Evolutionary conservation across 2,888 invertebrate genomes (phyloP).

Genomic region (Andrena praecox): DNA sequence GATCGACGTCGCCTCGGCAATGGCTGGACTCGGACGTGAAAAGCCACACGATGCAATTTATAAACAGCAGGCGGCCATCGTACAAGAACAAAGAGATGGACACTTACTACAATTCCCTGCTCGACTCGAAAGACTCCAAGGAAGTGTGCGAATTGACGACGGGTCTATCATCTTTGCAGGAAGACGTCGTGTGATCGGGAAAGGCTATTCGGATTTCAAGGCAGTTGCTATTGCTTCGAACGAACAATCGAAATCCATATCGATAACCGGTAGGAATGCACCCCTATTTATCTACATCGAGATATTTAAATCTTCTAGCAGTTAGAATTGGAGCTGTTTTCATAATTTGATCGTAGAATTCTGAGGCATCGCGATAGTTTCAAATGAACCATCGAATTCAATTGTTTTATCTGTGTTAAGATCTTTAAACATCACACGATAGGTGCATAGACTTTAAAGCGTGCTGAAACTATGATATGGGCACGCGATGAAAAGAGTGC

Average conservation of each 20-base stretch:
- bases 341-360: not conserved
- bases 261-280: not conserved
- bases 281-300: not conserved
- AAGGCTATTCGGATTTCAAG: slow-evolving; percentile 34
- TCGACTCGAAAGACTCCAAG: slow-evolving; percentile 76
- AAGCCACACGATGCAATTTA: slow-evolving; percentile 75
- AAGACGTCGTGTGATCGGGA: slow-evolving; percentile 52
- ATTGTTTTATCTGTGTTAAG: not conserved
- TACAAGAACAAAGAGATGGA: slow-evolving; percentile 83
- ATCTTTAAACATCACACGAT: not conserved
- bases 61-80: slow-evolving; percentile 76
- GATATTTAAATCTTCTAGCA: not conserved
- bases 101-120: slow-evolving; percentile 83
- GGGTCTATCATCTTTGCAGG: slow-evolving; percentile 46
- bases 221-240: not conserved
- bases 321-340: not conserved
- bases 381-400: not conserved
- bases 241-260: not conserved
- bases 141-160: slow-evolving; percentile 32
- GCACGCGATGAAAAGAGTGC: not conserved
- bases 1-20: slow-evolving; percentile 57
- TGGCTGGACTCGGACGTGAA: slow-evolving; percentile 79
- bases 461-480: not conserved
- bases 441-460: not conserved
- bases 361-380: not conserved